phyloP scores from a whole-genome alignment of 2,113 vertebrate genomes.

The Telmatochromis sp. region DNA sequence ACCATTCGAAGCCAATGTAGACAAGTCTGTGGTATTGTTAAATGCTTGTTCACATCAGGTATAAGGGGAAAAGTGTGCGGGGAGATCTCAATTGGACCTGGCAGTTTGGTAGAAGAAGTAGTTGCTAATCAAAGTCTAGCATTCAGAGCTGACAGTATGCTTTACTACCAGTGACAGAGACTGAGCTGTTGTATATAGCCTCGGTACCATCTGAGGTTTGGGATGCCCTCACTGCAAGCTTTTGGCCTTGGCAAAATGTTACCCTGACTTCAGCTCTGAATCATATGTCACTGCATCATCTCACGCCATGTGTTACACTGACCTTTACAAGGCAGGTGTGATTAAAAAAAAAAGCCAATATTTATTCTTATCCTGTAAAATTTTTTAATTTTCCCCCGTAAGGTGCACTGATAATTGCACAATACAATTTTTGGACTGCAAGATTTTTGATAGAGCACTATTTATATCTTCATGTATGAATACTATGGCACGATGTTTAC shows the following conservation, averaged over 20 bases:
- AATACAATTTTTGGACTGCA: background rate
- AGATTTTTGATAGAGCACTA: background rate
- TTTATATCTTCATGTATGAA: background rate
- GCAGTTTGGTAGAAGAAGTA: conserved; percentile 6
- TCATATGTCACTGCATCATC: conserved; percentile 15
- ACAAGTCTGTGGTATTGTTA: background rate
- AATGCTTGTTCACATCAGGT: conserved; percentile 3
- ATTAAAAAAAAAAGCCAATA: background rate
- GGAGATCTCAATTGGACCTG: background rate
- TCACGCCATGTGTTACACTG: conserved; percentile 27
- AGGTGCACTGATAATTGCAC: background rate
- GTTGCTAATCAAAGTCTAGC: conserved; percentile 33
- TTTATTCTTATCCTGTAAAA: background rate
- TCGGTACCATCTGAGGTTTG: background rate
- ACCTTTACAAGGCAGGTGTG: conserved; percentile 35
- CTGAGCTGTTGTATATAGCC: background rate
- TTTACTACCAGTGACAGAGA: conserved; percentile 30
- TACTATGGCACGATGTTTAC: background rate
- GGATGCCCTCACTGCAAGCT: background rate
- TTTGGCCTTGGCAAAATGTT: background rate
- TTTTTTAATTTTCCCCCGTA: background rate
- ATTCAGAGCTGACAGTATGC: conserved; percentile 14
- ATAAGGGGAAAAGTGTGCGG: background rate
- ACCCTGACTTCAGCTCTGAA: conserved; percentile 4
- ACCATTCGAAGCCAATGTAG: background rate